These are phyloP conservation scores for Onchidella celtica DNA, from an alignment of 2,888 invertebrate species.

Conservation along the genomic window DNA sequence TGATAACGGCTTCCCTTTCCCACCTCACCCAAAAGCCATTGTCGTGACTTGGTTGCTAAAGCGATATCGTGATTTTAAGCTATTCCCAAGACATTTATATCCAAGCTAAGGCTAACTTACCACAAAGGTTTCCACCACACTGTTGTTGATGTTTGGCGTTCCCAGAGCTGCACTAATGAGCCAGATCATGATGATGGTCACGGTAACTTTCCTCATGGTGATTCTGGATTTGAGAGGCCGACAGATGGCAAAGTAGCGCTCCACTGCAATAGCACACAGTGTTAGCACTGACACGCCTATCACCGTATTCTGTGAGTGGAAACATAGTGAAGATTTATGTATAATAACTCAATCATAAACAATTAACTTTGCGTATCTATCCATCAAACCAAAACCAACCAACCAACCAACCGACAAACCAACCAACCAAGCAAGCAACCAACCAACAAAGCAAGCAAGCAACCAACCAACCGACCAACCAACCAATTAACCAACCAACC, in stretches of 20 bases:
- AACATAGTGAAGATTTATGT: no score
- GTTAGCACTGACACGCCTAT: conserved; percentile 57
- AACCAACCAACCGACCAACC: no score
- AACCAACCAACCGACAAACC: background rate
- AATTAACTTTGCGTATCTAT: no score
- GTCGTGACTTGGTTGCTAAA: no score
- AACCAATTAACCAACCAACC: no score
- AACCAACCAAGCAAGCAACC: background rate
- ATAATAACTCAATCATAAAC: no score
- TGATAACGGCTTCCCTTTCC: no score
- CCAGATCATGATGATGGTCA: conserved; percentile 56
- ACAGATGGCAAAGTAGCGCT: conserved; percentile 59
- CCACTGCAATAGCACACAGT: conserved; percentile 56
- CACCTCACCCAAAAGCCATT: no score
- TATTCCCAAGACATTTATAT: no score
- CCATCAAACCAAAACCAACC: background rate
- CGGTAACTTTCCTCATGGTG: conserved; percentile 52
- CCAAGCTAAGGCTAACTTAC: conserved; percentile 19
- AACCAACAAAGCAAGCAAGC: no score
- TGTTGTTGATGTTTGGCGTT: conserved; percentile 53
- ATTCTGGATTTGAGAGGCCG: conserved; percentile 54
- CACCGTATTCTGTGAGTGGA: conserved; percentile 50
- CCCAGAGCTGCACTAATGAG: conserved; percentile 50
- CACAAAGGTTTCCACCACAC: conserved; percentile 43
- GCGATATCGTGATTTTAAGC: no score